Percentiles rank a stretch among this genome's conserved stretches.
phyloP scores from a whole-genome alignment of 1,140 invertebrate species.

The Platyura marginata region DNA sequence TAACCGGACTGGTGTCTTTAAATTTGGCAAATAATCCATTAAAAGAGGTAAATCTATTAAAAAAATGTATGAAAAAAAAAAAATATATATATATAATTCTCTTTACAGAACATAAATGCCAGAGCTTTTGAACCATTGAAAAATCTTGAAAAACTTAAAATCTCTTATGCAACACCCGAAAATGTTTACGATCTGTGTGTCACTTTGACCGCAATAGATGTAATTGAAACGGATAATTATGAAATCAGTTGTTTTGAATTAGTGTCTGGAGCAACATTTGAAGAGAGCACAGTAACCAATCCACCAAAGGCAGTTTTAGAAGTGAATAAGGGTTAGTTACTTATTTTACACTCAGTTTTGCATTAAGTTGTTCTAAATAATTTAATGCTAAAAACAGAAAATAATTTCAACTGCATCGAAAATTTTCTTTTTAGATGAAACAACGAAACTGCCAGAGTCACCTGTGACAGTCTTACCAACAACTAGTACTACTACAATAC shows the following conservation, averaged over 20 bases:
- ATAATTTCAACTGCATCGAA: neutral
- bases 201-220: slow-evolving; percentile 16
- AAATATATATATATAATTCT: neutral
- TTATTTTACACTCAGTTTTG: no score
- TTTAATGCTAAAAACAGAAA: slow-evolving; percentile 6
- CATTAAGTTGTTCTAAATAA: neutral
- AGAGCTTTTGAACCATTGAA: slow-evolving; percentile 18
- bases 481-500: no score
- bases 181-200: slow-evolving; percentile 19
- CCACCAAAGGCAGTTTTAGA: slow-evolving; percentile 6
- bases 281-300: slow-evolving; percentile 17
- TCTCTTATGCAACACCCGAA: slow-evolving; percentile 15
- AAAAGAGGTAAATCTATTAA: slow-evolving; percentile 10
- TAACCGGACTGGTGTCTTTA: slow-evolving; percentile 22
- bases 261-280: slow-evolving; percentile 16
- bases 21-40: slow-evolving; percentile 26
- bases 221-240: slow-evolving; percentile 16
- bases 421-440: slow-evolving; percentile 7
- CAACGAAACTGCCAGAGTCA: slow-evolving; percentile 9
- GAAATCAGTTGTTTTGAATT: slow-evolving; percentile 20
- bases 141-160: slow-evolving; percentile 17
- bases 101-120: slow-evolving; percentile 22
- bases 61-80: neutral
- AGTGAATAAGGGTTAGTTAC: no score
- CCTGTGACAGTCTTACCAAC: no score